A percentile compares a stretch with the other conserved stretches of the same genome.
Conservation (phyloP, 2,113 vertebrate species). For the Pholis gunnellus region DNA sequence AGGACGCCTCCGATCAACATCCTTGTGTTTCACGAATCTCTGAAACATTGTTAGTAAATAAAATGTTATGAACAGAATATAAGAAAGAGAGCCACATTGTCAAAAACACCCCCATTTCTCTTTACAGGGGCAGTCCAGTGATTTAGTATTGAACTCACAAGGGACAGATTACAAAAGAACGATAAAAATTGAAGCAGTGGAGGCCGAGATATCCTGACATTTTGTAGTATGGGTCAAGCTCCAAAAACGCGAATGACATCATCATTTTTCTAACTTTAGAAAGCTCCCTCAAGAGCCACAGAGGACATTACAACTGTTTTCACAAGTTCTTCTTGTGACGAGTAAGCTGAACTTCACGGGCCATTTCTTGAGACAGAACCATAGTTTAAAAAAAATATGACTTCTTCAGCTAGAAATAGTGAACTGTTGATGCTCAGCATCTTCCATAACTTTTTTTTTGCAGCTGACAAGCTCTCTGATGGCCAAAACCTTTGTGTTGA, state of each 20-base stretch:
- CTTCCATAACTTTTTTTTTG: not conserved
- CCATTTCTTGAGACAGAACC: not conserved
- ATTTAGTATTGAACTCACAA: not conserved
- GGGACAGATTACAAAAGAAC: not conserved
- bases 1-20: not conserved
- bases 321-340: not conserved
- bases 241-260: not conserved
- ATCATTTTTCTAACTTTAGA: not conserved
- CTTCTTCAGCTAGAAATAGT: not conserved
- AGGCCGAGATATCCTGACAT: not conserved
- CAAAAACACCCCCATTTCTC: not conserved
- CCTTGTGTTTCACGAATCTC: not conserved
- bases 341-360: not conserved
- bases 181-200: not conserved
- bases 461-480: conserved; percentile 11
- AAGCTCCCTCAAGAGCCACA: not conserved
- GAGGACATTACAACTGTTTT: not conserved
- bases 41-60: not conserved
- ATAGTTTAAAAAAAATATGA: not conserved
- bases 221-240: not conserved
- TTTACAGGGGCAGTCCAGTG: not conserved
- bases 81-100: not conserved
- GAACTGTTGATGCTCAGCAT: not conserved
- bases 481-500: conserved; percentile 8
- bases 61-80: not conserved